Base-by-base conservation (phyloP, 2,113 vertebrate genomes). In the Nansenia antarctica region DNA sequence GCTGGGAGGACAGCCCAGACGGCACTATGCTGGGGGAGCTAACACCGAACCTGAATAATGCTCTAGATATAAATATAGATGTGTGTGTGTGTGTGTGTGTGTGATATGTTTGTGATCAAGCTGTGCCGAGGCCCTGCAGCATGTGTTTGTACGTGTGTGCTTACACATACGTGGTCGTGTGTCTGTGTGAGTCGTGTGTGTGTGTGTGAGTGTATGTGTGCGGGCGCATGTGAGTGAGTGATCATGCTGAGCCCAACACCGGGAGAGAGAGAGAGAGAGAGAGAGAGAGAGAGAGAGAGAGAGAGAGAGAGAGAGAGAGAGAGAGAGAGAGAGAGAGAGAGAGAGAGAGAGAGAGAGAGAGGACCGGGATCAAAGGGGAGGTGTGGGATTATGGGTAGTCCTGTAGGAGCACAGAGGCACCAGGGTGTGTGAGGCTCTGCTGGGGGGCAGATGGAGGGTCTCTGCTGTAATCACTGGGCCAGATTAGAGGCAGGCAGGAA, bases 401-500 rank as follows among this genome's bases (percentile, higher is more conserved):
- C 35, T 11, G 11, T 5, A 37, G 11, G 5, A 37, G 11, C 35
- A 5, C 35, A 37, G n/a, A n/a, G 35, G 11, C 35, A 37, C 35
- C 11, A n/a, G n/a, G n/a, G n/a, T n/a, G n/a, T n/a, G n/a, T n/a
- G n/a, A n/a, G n/a, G n/a, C n/a, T n/a, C n/a, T n/a, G n/a, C n/a
- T n/a, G n/a, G n/a, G n/a, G n/a, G n/a, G n/a, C n/a, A n/a, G 5
- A 22, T 22, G 8, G 45, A 49, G 45, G 45, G n/a, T 2, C 45
- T n/a, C 1, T 0, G 20, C 5, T n/a, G 6, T 70, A 82, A 82
- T 73, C 52, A 70, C 32, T 55, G 31, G 31, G 54, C 54, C 45
- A 64, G 65, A 79, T 72, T 62, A 29, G 22, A 67, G 65, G 72
- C 65, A 70, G 65, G 72, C 65, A 70, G 70, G 66, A 77, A 68